Conservation (phyloP, 2,113 vertebrate species). For the Setophaga petechia region DNA sequence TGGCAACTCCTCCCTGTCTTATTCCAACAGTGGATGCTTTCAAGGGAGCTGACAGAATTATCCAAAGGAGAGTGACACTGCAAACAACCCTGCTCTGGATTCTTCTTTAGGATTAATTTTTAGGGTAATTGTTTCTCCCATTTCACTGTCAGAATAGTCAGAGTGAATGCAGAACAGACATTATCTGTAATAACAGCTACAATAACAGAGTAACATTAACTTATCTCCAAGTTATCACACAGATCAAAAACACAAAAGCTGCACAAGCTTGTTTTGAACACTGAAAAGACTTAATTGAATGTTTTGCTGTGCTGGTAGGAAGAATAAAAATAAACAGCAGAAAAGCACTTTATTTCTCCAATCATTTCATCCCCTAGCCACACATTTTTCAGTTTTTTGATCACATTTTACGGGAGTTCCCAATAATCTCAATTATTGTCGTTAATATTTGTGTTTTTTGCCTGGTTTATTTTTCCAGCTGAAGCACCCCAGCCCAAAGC, state of each 20-base stretch:
- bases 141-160: not conserved
- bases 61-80: not conserved
- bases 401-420: not conserved
- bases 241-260: not conserved
- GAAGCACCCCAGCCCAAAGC: not conserved
- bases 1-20: not conserved
- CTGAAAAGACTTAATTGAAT: not conserved
- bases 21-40: not conserved
- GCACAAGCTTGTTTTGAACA: not conserved
- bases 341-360: not conserved
- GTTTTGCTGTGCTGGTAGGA: not conserved
- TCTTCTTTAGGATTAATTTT: not conserved
- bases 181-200: not conserved
- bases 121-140: not conserved
- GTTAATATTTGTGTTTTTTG: not conserved
- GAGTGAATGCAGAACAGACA: not conserved
- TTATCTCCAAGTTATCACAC: not conserved
- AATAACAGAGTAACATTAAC: not conserved
- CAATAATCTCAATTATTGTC: not conserved
- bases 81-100: not conserved
- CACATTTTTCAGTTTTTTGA: not conserved
- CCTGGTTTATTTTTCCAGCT: not conserved
- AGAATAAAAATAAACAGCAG: not conserved
- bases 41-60: not conserved
- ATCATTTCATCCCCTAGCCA: not conserved